Evolutionary conservation across 2,888 invertebrate species (phyloP), one percentile per base, ranked within the genome.

Genomic region (Heliconius erato): DNA sequence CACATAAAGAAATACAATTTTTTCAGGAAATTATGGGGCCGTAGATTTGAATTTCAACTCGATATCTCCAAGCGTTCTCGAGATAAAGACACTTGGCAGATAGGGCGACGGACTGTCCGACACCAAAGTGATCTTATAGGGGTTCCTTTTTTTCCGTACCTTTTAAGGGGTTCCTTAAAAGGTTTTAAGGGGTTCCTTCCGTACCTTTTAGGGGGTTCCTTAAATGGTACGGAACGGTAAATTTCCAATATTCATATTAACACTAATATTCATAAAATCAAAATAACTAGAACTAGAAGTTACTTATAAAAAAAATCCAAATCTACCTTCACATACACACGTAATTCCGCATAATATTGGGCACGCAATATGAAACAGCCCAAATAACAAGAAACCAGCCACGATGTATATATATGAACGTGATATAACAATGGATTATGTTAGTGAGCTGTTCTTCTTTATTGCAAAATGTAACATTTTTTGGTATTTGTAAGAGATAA

Each of bases 341-440:
- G 78, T 82, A 79, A 80, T 83, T 80, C 82, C 83, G 74, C 79
- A 80, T 83, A 82, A 74, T 80, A 84, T 80, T 82, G 74, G 79
- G 76, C 79, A 82, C 83, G 83, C 82, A 79, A 83, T 74, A 79
- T 78, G 69, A 35, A 54, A 54, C 80, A 72, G 54, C 74, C 67
- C 74, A 80, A 80, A 80, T 68, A 76, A 76, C 76, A 59, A 54
- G 78, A 82, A 80, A 59, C 59, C 72, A 79, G 83, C 69, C 79
- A 79, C 82, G 76, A 71, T 72, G 78, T 80, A 82, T 72, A 65
- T 71, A 82, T 78, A 77, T 72, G 82, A 80, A 80, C 67, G 80
- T 85, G 82, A 84, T 84, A 85, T 76, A 86, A 86, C 85, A 86
- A 86, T 86, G 85, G 85, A 80, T 85, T 86, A 85, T 83, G 85